Conservation (phyloP, 2,113 vertebrate species). For the Gymnarchus niloticus region DNA sequence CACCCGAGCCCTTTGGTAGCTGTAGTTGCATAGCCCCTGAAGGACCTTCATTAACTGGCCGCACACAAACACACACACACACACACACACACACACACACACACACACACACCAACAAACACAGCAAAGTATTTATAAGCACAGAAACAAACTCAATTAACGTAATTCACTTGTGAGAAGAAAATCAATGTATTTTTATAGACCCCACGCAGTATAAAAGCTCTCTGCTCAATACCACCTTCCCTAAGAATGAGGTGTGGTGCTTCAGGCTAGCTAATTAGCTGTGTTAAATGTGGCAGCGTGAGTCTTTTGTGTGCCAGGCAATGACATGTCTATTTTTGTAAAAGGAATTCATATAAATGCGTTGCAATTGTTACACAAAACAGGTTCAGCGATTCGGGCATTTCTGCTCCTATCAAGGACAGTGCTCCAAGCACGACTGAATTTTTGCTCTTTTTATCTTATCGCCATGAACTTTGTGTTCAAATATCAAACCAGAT, state of each 20-base stretch:
- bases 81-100: neutral
- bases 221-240: conserved; percentile 10
- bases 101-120: neutral
- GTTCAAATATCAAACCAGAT: conserved; percentile 24
- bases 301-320: neutral
- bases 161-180: conserved; percentile 23
- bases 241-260: conserved; percentile 5
- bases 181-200: conserved; percentile 30
- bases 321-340: neutral
- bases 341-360: conserved; percentile 7
- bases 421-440: conserved; percentile 54
- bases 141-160: conserved; percentile 22
- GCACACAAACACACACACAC: neutral
- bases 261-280: conserved; percentile 9
- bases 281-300: conserved; percentile 2
- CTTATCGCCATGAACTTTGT: conserved; percentile 55
- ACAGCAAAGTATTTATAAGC: neutral
- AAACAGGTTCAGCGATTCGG: neutral
- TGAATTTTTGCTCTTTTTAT: conserved; percentile 53
- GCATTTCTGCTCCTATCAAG: neutral
- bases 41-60: neutral
- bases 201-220: conserved; percentile 11
- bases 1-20: neutral
- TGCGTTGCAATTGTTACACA: neutral
- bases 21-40: neutral